A percentile compares a stretch with the other conserved stretches of the same genome.
These are phyloP conservation scores for Patiria pectinifera DNA, from an alignment of 53 echinoderm and acorn worm species.

Conservation along the genomic window DNA sequence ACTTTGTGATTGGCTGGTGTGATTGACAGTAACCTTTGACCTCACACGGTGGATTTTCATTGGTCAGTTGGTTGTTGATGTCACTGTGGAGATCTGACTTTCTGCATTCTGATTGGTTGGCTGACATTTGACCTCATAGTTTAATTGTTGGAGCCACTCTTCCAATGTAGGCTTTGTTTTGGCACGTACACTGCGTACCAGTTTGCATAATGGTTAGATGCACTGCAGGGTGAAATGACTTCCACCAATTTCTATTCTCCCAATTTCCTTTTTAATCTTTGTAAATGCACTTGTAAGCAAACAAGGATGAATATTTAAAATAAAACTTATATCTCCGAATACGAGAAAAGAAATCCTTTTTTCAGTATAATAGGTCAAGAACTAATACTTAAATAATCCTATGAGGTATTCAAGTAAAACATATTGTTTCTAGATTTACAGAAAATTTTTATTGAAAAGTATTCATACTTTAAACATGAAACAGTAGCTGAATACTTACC, in stretches of 20 bases:
- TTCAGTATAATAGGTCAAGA: no score
- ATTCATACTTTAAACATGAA: no score
- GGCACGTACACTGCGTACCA: neutral
- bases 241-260: neutral
- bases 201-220: neutral
- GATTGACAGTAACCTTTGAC: conserved; percentile 25
- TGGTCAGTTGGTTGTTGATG: neutral
- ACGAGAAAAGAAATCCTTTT: no score
- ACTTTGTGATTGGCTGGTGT: neutral
- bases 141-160: neutral
- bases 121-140: neutral
- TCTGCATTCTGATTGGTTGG: conserved; percentile 32
- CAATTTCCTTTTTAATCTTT: conserved; percentile 15
- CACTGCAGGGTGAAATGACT: conserved; percentile 5
- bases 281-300: neutral
- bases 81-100: neutral
- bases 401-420: no score
- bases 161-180: neutral
- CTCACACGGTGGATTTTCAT: neutral
- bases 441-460: no score
- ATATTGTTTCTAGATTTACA: no score
- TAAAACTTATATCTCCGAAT: neutral
- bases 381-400: no score
- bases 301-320: neutral
- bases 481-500: no score